Evolutionary conservation across 2,113 vertebrate species (phyloP), one percentile per base, ranked within the genome.

Genomic region (Tursiops truncatus): DNA sequence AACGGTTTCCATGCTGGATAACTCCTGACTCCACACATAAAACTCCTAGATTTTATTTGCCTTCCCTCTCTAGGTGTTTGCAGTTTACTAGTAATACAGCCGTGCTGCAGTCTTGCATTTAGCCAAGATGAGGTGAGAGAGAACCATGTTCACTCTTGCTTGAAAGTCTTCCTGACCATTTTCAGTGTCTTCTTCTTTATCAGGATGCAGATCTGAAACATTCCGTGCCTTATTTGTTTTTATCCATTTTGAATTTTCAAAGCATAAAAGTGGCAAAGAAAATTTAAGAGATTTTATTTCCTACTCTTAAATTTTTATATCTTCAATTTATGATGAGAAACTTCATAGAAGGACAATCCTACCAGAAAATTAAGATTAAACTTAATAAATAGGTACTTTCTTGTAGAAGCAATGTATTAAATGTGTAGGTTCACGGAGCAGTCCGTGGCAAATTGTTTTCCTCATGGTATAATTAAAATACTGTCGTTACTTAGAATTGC

Each of bases 221-320:
- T 31, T 87, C 95, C 85, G 76, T 53, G 62, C 74, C 50, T 97
- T 10, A 62, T 82, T 95, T 65, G 58, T 92, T 84, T 94, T 90
- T 94, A 63, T 18, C 20, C 44, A 67, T 88, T 94, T 96, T 85
- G 91, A 93, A 93, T 79, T 97, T 97, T 96, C 73, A 94, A 70
- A 95, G 73, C 58, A 58, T 96, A 76, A 76, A 80, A 95, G 10
- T 71, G 38, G 21, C 11, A 68, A 58, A 62, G 38, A 73, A 93
- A 94, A 84, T 58, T 76, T 89, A 38, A 94, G 41, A 84, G 94
- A 8, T 84, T 83, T 82, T 87, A 71, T 91, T 94, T 94, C 25
- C 62, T 88, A 50, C n/a, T 85, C 31, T 94, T 65, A 89, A 96
- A 38, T 63, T 68, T 95, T 87, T 95, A 8, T 60, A 68, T 83